Evolutionary conservation across 1,140 invertebrate species (phyloP), one percentile per base, ranked within the genome.

Genomic region (Marisa cornuarietis): DNA sequence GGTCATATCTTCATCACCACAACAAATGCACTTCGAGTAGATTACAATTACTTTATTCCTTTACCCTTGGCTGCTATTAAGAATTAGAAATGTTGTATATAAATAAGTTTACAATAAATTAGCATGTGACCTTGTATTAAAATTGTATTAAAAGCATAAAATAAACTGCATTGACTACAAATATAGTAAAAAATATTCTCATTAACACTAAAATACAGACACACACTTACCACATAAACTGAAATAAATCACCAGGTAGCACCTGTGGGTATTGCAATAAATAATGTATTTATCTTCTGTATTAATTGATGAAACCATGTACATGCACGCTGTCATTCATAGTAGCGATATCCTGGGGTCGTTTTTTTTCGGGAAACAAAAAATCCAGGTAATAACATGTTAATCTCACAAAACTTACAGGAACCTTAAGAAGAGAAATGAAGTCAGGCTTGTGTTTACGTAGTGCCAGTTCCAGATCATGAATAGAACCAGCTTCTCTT

Each of bases 381-480:
- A 42, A 42, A 42, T 42, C 31, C 31, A 42, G 31, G 31, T 42
- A 42, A 42, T 42, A 62, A 75, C 20, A 2, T 22, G 42, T 42
- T 76, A 20, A 79, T 4, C 78, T 68, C 63, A 85, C 91, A 90
- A 72, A 73, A 93, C 94, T 94, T 93, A 97, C 96, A 81, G 96
- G 95, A 92, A 97, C 96, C 88, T 95, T 95, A 18, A 98, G 91
- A 22, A 98, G 90, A 51, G 94, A 94, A n/a, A 96, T 93, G 91
- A 98, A 98, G 90, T 95, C 96, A 83, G 96, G 95, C 89, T 96
- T 95, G 87, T 97, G 94, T 88, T 95, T 94, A 72, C 94, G 92
- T 26, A 98, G 89, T 52, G 94, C 92, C 80, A 95, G 93, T 89
- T 96, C 96, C 86, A 98, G 94, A 84, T 96, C 94, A 80, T 94